Base-by-base conservation (phyloP, 2,888 invertebrate genomes). In the Hypselothyrea guttata region DNA sequence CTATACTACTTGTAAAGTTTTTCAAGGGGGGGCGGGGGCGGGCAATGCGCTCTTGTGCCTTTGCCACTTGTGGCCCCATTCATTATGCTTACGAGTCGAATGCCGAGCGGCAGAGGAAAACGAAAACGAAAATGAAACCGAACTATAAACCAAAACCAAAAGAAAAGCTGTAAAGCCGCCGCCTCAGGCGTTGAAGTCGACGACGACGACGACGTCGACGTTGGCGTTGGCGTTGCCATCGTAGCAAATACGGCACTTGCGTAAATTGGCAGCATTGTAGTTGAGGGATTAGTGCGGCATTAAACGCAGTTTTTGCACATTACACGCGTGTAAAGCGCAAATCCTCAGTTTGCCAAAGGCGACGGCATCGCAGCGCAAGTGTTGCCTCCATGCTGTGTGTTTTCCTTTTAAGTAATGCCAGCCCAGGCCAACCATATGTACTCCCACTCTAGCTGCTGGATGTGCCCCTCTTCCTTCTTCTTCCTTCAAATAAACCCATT, bases 301-400 rank as follows among this genome's bases (percentile, higher is more conserved):
- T 85, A 82, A 82, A 79, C 85, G 84, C 86, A 85, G 84, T 79
- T 79, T 85, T 83, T 85, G 81, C 76, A 85, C 86, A 83, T 85
- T 85, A 83, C 85, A 81, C 81, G 85, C 79, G 81, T 81, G 79
- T 81, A 81, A 81, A 71, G 79, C 78, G 66, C 83, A 82, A 77
- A 82, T 65, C 71, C 74, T 48, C 54, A 73, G 62, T 72, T 52
- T 52, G 69, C 70, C 73, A 28, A 58, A 57, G 70, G 70, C 70
- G 48, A 45, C 27, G 51, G 53, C 55, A 53, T 22, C 22, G 12
- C 35, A 13, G 53, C 59, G 38, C 27, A 53, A 38, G 54, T 35
- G 45, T 5, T 22, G 22, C 18, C 31, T 34, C 47, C 57, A 46
- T 49, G 49, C 56, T 73, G 52, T 64, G 63, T 60, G 16, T 46